Percentiles rank a stretch among this genome's conserved stretches.
phyloP scores from a whole-genome alignment of 53 echinoderm and acorn worm species.

The Echinometra lucunter region DNA sequence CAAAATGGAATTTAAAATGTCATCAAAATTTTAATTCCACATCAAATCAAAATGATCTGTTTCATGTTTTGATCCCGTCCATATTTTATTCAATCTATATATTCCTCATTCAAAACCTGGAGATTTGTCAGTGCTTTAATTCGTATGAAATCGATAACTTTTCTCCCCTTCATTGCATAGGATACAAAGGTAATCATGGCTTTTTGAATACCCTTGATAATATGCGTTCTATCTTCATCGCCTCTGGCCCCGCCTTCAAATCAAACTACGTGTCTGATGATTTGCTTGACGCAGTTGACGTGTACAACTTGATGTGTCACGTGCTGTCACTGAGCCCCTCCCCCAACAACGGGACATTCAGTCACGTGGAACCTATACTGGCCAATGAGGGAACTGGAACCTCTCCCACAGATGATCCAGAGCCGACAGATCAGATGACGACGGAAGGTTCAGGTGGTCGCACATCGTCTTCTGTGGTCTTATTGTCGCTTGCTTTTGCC shows the following conservation, averaged over 20 bases:
- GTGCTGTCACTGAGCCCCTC: constrained; percentile 41
- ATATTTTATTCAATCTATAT: too few species aligned
- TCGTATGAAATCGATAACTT: too few species aligned
- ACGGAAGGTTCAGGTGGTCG: background rate
- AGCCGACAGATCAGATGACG: background rate
- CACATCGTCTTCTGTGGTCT: background rate
- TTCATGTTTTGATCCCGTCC: too few species aligned
- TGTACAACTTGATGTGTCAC: constrained; percentile 75
- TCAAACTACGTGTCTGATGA: constrained; percentile 47
- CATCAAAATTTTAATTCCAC: too few species aligned
- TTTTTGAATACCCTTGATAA: constrained; percentile 75
- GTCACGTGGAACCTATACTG: constrained; percentile 42
- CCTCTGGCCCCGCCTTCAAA: constrained; percentile 81
- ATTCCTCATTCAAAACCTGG: too few species aligned
- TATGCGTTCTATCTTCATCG: constrained; percentile 75
- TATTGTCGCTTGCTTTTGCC: background rate
- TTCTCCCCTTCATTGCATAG: background rate
- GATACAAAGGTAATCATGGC: constrained; percentile 77
- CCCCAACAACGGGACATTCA: constrained; percentile 66
- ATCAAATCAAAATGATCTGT: too few species aligned
- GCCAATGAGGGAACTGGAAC: background rate
- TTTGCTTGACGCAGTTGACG: constrained; percentile 77
- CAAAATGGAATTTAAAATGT: too few species aligned
- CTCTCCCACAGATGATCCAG: too few species aligned
- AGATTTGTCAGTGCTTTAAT: background rate